Evolutionary conservation across 2,797 vertebrate species (phyloP).

Genomic region (Muscicapa striata): DNA sequence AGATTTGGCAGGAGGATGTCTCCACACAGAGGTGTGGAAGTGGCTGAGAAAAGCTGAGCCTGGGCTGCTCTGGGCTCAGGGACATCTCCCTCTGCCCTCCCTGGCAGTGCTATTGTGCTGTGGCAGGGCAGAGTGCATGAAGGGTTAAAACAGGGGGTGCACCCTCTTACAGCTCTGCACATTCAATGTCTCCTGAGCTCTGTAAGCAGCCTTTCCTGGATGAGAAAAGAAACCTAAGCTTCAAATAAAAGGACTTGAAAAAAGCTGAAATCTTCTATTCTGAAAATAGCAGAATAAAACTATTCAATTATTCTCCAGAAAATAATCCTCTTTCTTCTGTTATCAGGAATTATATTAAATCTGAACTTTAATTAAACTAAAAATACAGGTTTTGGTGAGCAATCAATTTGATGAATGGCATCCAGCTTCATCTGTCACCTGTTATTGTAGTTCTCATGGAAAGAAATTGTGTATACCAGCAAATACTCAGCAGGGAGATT

Average conservation of each 20-base stretch:
- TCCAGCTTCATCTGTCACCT: background rate
- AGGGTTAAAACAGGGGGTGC: background rate
- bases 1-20: background rate
- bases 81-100: rapidly evolving
- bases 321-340: background rate
- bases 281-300: background rate
- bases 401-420: background rate
- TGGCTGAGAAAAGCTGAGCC: background rate
- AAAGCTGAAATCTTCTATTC: background rate
- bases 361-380: background rate
- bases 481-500: background rate
- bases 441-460: background rate
- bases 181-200: background rate
- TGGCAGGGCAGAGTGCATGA: background rate
- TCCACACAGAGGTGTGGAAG: background rate
- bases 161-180: background rate
- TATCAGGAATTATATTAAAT: background rate
- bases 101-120: rapidly evolving
- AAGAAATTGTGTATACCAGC: background rate
- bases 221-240: background rate
- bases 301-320: background rate
- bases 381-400: background rate
- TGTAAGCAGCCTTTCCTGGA: background rate
- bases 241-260: background rate
- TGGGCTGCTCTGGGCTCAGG: rapidly evolving